Conservation (phyloP, 2,888 invertebrate genomes). For the Sisyra nigra region DNA sequence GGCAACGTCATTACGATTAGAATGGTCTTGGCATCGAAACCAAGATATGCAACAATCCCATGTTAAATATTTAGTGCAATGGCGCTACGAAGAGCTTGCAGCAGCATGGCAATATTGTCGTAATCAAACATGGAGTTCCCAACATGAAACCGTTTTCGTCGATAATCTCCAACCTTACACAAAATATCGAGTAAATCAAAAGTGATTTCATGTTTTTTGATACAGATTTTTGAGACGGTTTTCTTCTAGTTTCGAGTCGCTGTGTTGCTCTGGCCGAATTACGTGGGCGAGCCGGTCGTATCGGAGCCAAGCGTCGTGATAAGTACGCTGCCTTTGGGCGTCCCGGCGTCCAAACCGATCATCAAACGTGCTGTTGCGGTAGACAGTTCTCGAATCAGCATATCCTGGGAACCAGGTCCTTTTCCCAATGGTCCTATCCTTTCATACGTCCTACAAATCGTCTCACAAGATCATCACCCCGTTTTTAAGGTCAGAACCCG, state of each 20-base stretch:
- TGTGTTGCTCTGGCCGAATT: conserved; percentile 48
- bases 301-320: conserved; percentile 64
- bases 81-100: conserved; percentile 52
- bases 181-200: conserved; percentile 78
- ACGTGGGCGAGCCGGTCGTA: conserved; percentile 48
- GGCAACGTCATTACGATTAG: conserved; percentile 60
- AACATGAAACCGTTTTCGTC: conserved; percentile 44
- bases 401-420: conserved; percentile 77
- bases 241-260: conserved; percentile 72
- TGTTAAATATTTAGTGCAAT: conserved; percentile 40
- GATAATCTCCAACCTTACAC: conserved; percentile 74
- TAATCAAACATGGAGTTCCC: conserved; percentile 47
- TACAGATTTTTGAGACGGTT: not conserved
- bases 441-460: conserved; percentile 65
- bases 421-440: conserved; percentile 79
- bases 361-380: conserved; percentile 62
- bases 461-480: conserved; percentile 32
- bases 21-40: conserved; percentile 38
- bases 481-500: conserved; percentile 42
- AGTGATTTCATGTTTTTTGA: too few species aligned
- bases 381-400: conserved; percentile 66
- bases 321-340: conserved; percentile 54
- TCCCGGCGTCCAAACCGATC: conserved; percentile 59
- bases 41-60: conserved; percentile 25
- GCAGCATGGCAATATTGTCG: conserved; percentile 72